phyloP scores from a whole-genome alignment of 2,888 invertebrate species.

The Ochlodes sylvanus region DNA sequence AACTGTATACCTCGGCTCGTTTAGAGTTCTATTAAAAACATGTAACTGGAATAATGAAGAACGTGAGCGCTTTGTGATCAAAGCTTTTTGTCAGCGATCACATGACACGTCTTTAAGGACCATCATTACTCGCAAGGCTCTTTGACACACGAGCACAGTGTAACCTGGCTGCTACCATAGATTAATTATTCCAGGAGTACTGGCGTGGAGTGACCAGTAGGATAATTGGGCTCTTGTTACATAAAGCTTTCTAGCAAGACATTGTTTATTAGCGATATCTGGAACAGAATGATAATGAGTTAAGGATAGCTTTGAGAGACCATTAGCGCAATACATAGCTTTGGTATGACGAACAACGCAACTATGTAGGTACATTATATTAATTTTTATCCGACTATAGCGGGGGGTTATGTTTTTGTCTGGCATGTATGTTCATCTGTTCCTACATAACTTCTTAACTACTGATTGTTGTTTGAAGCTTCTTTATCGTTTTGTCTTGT shows the following conservation, averaged over 20 bases:
- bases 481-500: no score
- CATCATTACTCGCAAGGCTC: slow-evolving; percentile 59
- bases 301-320: not conserved
- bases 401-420: no score
- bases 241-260: slow-evolving; percentile 25
- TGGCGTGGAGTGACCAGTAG: slow-evolving; percentile 31
- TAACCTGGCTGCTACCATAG: slow-evolving; percentile 29
- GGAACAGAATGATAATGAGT: not conserved
- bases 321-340: not conserved
- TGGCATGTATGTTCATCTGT: no score
- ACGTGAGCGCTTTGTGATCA: slow-evolving; percentile 33
- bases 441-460: no score
- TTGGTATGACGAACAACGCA: no score
- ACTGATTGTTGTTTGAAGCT: no score
- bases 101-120: slow-evolving; percentile 58
- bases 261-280: slow-evolving; percentile 9
- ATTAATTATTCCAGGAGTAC: slow-evolving; percentile 34
- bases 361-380: no score
- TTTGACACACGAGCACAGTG: slow-evolving; percentile 37
- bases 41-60: slow-evolving; percentile 38
- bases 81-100: slow-evolving; percentile 42
- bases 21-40: slow-evolving; percentile 34
- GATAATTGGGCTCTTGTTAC: slow-evolving; percentile 35
- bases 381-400: no score
- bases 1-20: not conserved